Conservation (phyloP, 2,113 vertebrate genomes). For the Seriola quinqueradiata region DNA sequence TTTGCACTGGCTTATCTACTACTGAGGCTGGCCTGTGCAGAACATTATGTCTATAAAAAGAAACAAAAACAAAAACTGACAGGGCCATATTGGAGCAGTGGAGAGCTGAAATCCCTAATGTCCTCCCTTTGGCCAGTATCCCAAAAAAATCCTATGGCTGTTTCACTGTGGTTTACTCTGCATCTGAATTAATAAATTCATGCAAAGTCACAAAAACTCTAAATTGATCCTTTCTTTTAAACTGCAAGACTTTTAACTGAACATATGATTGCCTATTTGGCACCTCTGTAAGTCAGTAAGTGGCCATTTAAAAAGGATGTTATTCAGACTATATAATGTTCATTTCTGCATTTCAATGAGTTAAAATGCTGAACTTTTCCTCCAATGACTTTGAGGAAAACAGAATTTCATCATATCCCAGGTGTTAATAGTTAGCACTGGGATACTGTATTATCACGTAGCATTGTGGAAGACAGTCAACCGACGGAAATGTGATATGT, state of each 20-base stretch:
- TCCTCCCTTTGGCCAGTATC: neutral
- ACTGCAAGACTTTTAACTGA: neutral
- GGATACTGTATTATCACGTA: neutral
- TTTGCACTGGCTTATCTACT: neutral
- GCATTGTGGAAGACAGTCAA: neutral
- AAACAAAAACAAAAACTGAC: slow-evolving; percentile 12
- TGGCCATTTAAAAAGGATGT: neutral
- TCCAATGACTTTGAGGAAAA: neutral
- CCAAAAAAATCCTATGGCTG: neutral
- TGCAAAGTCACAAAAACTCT: neutral
- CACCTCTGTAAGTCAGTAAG: neutral
- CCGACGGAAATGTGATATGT: neutral
- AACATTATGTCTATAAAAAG: slow-evolving; percentile 4
- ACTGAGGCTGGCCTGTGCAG: neutral
- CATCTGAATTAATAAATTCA: neutral
- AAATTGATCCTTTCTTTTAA: neutral
- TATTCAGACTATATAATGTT: neutral
- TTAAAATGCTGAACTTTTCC: neutral
- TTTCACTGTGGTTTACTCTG: neutral
- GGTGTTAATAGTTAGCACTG: neutral
- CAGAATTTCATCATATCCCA: neutral
- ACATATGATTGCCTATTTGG: neutral
- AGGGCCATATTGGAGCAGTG: neutral
- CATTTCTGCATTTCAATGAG: neutral
- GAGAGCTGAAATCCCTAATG: neutral